Evolutionary conservation across 2,888 invertebrate species (phyloP).

Genomic region (Alloplasta piceator): DNA sequence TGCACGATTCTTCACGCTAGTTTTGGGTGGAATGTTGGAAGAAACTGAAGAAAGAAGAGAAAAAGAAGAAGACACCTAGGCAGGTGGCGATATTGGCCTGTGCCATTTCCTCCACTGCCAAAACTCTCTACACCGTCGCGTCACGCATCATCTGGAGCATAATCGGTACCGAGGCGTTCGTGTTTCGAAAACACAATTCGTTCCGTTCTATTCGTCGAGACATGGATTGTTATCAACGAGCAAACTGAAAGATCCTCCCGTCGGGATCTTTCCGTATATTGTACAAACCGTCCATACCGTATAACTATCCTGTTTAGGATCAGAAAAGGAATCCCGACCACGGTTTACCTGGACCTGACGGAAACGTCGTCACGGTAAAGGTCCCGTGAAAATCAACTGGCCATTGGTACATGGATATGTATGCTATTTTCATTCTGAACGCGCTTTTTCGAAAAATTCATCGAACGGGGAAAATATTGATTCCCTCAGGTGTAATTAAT

Average conservation of each 20-base stretch:
- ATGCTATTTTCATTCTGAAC: slow-evolving; percentile 41
- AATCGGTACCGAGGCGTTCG: slow-evolving; percentile 71
- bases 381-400: slow-evolving; percentile 54
- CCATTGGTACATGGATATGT: slow-evolving; percentile 17
- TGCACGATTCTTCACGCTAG: slow-evolving; percentile 67
- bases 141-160: slow-evolving; percentile 63
- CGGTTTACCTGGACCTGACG: slow-evolving; percentile 60
- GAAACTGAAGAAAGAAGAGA: slow-evolving; percentile 2
- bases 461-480: slow-evolving; percentile 25
- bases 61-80: slow-evolving; percentile 14
- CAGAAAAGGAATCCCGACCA: neutral
- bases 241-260: slow-evolving; percentile 62
- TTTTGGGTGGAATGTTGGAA: neutral
- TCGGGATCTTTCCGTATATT: slow-evolving; percentile 27
- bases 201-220: slow-evolving; percentile 70
- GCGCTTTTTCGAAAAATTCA: slow-evolving; percentile 38
- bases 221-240: slow-evolving; percentile 75
- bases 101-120: slow-evolving; percentile 29
- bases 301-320: slow-evolving; percentile 31
- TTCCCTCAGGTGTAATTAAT: slow-evolving; percentile 43
- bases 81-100: slow-evolving; percentile 52
- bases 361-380: slow-evolving; percentile 58
- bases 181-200: slow-evolving; percentile 81
- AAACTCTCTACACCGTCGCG: slow-evolving; percentile 67
- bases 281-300: slow-evolving; percentile 31